These are phyloP conservation scores for Zosterops pallidus DNA, from an alignment of 2,113 vertebrate species.

Conservation along the genomic window DNA sequence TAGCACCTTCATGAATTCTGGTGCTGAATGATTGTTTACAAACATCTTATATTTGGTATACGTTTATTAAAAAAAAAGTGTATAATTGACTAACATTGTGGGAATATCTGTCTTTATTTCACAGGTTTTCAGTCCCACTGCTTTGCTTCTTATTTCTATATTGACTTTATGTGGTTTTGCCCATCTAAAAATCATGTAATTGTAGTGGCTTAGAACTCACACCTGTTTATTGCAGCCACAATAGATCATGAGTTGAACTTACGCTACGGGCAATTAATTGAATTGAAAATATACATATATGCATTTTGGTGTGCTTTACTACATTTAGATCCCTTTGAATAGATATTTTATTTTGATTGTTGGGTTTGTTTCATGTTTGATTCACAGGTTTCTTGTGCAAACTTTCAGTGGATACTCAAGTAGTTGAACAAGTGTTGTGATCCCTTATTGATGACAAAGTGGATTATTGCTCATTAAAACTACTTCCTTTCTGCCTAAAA, in stretches of 20 bases:
- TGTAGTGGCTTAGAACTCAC: not conserved
- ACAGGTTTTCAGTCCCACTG: not conserved
- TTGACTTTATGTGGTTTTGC: not conserved
- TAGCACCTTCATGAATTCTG: not conserved
- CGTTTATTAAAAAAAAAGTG: fast-evolving
- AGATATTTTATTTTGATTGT: not conserved
- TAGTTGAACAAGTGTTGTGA: not conserved
- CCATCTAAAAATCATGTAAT: not conserved
- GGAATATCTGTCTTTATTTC: not conserved
- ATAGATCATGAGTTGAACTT: not conserved
- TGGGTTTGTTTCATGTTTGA: not conserved
- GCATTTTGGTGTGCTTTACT: not conserved
- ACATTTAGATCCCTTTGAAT: not conserved
- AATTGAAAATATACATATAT: not conserved
- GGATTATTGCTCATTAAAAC: not conserved
- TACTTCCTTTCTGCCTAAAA: not conserved
- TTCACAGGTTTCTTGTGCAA: not conserved
- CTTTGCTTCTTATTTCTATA: not conserved
- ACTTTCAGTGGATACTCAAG: not conserved
- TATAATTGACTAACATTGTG: not conserved
- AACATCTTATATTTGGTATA: not conserved
- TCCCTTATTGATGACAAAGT: not conserved
- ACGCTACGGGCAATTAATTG: not conserved
- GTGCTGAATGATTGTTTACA: not conserved
- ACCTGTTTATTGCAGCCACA: not conserved